These are phyloP conservation scores for Stenurella melanura DNA, from an alignment of 2,888 invertebrate genomes.

Conservation along the genomic window DNA sequence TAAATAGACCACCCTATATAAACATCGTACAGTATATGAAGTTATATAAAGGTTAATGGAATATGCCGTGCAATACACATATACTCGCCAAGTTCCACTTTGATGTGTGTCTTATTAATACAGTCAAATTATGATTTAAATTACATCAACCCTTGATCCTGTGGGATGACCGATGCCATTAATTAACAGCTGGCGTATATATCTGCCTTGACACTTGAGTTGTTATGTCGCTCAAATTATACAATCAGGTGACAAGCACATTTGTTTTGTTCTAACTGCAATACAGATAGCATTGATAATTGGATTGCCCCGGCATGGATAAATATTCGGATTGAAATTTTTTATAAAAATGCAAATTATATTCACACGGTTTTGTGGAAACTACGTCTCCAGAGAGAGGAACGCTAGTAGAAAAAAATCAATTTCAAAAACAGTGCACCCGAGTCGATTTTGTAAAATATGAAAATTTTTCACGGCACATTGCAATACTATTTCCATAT, in stretches of 20 bases:
- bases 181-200: conserved; percentile 32
- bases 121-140: conserved; percentile 35
- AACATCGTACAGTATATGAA: too few species aligned
- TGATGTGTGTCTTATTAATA: conserved; percentile 36
- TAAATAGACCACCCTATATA: too few species aligned
- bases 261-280: conserved; percentile 22
- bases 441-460: too few species aligned
- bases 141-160: conserved; percentile 27
- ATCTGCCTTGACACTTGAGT: conserved; percentile 31
- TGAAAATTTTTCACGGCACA: too few species aligned
- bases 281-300: conserved; percentile 9
- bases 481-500: too few species aligned
- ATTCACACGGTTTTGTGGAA: too few species aligned
- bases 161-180: conserved; percentile 28
- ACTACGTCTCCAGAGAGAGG: too few species aligned
- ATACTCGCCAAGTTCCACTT: conserved; percentile 1
- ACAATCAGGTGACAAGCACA: conserved; percentile 31
- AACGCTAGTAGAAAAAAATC: too few species aligned
- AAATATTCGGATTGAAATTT: background rate
- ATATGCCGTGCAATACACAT: background rate
- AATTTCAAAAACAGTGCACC: too few species aligned
- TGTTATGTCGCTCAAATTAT: conserved; percentile 25
- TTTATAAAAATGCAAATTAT: background rate
- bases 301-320: background rate
- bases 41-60: background rate